Conservation (phyloP, 1,140 invertebrate species). For the Myzus persicae region DNA sequence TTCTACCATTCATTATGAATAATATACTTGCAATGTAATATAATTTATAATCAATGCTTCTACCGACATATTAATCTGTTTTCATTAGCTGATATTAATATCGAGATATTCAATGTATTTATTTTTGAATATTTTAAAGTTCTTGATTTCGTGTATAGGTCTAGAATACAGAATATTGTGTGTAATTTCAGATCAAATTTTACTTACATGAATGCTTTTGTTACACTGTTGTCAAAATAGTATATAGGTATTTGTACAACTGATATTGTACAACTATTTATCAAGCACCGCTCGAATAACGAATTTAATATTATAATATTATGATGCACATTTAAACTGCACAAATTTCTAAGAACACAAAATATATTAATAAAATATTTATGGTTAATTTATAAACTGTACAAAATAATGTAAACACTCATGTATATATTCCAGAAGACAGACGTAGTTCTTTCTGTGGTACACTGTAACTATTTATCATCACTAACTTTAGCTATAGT, state of each 20-base stretch:
- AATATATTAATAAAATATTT: background rate
- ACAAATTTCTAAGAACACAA: background rate
- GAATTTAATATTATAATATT: background rate
- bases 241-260: background rate
- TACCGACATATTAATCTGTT: background rate
- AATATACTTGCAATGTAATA: no score
- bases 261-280: background rate
- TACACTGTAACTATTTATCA: slow-evolving; percentile 52
- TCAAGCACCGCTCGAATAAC: background rate
- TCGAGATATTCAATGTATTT: background rate
- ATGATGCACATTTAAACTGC: background rate
- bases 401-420: background rate
- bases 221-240: background rate
- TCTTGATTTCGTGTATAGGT: background rate
- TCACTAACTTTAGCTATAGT: slow-evolving; percentile 41
- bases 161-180: background rate
- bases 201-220: slow-evolving; percentile 23
- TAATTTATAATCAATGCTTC: background rate
- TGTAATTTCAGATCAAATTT: background rate
- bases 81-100: background rate
- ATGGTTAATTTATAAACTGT: slow-evolving; percentile 2
- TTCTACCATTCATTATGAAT: no score
- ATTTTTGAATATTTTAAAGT: background rate
- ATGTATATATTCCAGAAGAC: background rate
- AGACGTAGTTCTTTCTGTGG: slow-evolving; percentile 22